These are phyloP conservation scores for Eubucco bourcierii DNA, from an alignment of 2,113 vertebrate genomes.

Conservation along the genomic window DNA sequence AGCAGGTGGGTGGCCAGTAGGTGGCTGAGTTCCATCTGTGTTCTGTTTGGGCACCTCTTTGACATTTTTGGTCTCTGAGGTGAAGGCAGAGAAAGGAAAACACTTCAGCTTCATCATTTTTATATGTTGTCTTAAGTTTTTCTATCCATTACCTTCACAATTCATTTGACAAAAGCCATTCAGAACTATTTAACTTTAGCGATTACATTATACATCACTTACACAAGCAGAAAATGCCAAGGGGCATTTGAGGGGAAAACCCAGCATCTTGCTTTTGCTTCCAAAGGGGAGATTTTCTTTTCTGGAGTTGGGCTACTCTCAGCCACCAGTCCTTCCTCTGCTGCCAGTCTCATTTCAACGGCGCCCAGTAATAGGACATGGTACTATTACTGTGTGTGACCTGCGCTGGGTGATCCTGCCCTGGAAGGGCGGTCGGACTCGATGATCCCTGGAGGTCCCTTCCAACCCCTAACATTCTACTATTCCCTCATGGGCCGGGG, in stretches of 20 bases:
- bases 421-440: too few relatives aligned
- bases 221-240: not conserved
- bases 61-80: slow-evolving; percentile 63
- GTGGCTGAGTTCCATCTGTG: slow-evolving; percentile 55
- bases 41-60: slow-evolving; percentile 43
- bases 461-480: too few relatives aligned
- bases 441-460: too few relatives aligned
- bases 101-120: not conserved
- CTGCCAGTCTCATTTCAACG: not conserved
- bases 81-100: not conserved
- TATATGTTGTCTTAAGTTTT: not conserved
- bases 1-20: slow-evolving; percentile 73
- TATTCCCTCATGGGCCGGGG: too few relatives aligned
- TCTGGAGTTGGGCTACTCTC: not conserved
- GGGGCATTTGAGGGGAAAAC: not conserved
- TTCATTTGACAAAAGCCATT: not conserved
- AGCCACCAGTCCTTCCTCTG: not conserved
- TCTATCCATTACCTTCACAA: not conserved
- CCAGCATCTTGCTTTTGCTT: not conserved
- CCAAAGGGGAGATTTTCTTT: too few relatives aligned
- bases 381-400: too few relatives aligned
- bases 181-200: not conserved
- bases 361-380: too few relatives aligned
- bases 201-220: not conserved
- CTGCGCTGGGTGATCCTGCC: too few relatives aligned